These are phyloP conservation scores for Lysiphlebus fabarum DNA, from an alignment of 1,140 invertebrate genomes.

Conservation along the genomic window DNA sequence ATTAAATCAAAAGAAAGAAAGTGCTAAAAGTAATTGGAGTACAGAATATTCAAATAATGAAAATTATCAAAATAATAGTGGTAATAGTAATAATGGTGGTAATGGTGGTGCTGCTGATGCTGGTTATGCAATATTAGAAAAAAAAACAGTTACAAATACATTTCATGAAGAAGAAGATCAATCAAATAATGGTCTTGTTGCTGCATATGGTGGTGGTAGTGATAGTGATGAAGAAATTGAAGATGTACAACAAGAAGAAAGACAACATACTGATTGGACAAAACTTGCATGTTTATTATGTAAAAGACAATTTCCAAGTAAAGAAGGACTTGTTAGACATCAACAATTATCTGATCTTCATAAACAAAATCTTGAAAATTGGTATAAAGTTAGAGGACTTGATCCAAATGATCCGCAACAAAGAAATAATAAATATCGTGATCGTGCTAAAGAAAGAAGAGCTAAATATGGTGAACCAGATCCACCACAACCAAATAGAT, in stretches of 20 bases:
- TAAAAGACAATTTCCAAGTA: conserved; percentile 89
- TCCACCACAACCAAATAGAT: conserved; percentile 70
- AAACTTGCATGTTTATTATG: conserved; percentile 94
- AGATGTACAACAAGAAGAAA: conserved; percentile 59
- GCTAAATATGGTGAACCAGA: conserved; percentile 89
- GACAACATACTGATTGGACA: conserved; percentile 75
- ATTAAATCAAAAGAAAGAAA: conserved; percentile 94
- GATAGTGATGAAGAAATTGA: conserved; percentile 66
- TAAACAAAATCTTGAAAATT: conserved; percentile 84
- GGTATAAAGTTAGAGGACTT: conserved; percentile 59
- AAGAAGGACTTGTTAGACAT: conserved; percentile 87
- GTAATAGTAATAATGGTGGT: conserved; percentile 76
- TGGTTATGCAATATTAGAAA: conserved; percentile 83
- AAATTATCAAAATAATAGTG: conserved; percentile 48
- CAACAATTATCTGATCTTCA: conserved; percentile 92
- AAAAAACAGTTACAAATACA: conserved; percentile 52
- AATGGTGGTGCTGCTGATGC: conserved; percentile 79
- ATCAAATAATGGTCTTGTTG: conserved; percentile 61
- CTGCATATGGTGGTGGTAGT: conserved; percentile 72
- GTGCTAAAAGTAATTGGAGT: conserved; percentile 64
- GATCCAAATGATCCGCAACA: conserved; percentile 58
- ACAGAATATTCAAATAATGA: conserved; percentile 54
- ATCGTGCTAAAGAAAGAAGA: conserved; percentile 92
- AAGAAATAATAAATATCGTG: conserved; percentile 71
- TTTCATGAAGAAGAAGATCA: conserved; percentile 51